These are phyloP conservation scores for Drosophila prostipennis DNA, from an alignment of 2,888 invertebrate species.

Conservation along the genomic window DNA sequence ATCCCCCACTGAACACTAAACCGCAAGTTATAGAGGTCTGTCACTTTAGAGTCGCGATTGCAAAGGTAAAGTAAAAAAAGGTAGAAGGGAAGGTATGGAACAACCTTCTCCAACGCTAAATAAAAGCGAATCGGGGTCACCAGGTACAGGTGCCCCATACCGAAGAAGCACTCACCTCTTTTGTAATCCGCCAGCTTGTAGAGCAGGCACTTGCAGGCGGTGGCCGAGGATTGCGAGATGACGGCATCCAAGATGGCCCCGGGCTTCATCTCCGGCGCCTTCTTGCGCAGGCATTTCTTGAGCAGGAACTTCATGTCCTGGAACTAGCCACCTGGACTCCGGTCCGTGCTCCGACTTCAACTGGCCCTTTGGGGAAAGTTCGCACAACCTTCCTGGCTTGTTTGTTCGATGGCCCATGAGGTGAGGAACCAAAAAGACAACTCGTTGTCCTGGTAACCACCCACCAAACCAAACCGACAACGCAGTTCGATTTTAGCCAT, in stretches of 20 bases:
- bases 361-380: conserved; percentile 26
- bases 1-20: no score
- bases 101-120: no score
- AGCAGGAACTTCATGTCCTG: conserved; percentile 81
- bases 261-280: conserved; percentile 84
- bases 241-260: conserved; percentile 95
- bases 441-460: conserved; percentile 29
- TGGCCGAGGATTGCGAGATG: conserved; percentile 92
- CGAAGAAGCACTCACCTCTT: conserved; percentile 87
- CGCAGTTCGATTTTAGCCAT: not conserved
- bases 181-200: conserved; percentile 96
- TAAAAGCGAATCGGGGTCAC: not conserved
- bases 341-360: not conserved
- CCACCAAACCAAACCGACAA: not conserved
- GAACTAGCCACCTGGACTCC: not conserved
- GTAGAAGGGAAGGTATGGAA: no score
- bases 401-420: conserved; percentile 62
- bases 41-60: no score
- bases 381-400: conserved; percentile 30
- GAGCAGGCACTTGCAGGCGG: conserved; percentile 93
- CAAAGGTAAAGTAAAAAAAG: no score
- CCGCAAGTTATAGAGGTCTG: not conserved
- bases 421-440: not conserved
- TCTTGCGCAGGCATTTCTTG: conserved; percentile 83
- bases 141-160: no score